Percentiles rank a stretch among this genome's conserved stretches.
phyloP scores from a whole-genome alignment of 2,113 vertebrate genomes.

The Ondatra zibethicus region DNA sequence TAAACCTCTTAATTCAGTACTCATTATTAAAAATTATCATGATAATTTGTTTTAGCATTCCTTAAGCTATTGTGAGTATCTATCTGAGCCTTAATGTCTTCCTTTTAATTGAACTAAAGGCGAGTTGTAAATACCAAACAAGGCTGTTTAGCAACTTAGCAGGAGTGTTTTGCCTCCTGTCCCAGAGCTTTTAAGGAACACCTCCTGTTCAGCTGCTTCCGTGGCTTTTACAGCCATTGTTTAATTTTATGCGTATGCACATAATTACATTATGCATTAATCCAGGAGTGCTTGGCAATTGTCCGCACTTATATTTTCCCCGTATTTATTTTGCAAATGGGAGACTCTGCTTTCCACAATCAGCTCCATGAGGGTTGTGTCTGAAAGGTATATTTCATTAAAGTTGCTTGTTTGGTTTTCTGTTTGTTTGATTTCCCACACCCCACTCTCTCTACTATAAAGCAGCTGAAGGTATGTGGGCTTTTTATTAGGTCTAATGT shows the following conservation, averaged over 20 bases:
- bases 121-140: slow-evolving; percentile 66
- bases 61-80: slow-evolving; percentile 48
- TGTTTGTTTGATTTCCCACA: slow-evolving; percentile 71
- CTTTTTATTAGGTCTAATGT: slow-evolving; percentile 85
- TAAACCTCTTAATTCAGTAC: background rate
- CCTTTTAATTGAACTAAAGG: slow-evolving; percentile 54
- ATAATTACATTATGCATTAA: slow-evolving; percentile 84
- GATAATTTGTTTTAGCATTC: slow-evolving; percentile 78
- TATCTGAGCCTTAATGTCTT: slow-evolving; percentile 53
- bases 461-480: slow-evolving; percentile 72
- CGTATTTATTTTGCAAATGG: slow-evolving; percentile 84
- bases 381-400: slow-evolving; percentile 75
- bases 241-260: slow-evolving; percentile 73
- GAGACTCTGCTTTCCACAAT: slow-evolving; percentile 71
- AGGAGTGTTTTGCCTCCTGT: slow-evolving; percentile 74
- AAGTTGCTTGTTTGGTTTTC: slow-evolving; percentile 80
- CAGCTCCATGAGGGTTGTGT: slow-evolving; percentile 73
- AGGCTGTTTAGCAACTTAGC: slow-evolving; percentile 66
- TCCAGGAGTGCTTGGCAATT: slow-evolving; percentile 80
- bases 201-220: slow-evolving; percentile 73
- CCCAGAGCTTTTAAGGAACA: slow-evolving; percentile 81
- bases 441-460: slow-evolving; percentile 63
- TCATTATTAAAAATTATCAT: slow-evolving; percentile 26
- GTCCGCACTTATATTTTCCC: slow-evolving; percentile 73
- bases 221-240: slow-evolving; percentile 74